Base-by-base conservation (phyloP, 1,140 invertebrate species). In the Lasioglossum albipes region DNA sequence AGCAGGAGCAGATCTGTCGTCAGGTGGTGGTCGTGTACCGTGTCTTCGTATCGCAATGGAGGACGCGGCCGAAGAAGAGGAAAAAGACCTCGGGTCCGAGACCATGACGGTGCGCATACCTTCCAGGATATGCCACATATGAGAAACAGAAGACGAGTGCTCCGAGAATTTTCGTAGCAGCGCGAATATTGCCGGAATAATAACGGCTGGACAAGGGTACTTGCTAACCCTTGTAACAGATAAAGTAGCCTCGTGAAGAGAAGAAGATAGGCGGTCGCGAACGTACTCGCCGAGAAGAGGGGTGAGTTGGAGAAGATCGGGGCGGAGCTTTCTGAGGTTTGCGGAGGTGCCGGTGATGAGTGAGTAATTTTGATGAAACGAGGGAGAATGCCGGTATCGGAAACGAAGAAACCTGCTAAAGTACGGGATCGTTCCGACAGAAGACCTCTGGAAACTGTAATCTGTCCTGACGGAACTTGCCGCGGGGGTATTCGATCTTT, bases 91-190 rank as follows among this genome's bases (percentile, higher is more conserved):
- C 76, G 82, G 70, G 75, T 76, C 77, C 79, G 66, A 12, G 45
- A 84, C 69, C 81, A 86, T 90, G 90, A 89, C 89, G 82, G 87
- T 75, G 87, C 89, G 84, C 88, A 89, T 91, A 89, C 88, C 87
- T 82, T 88, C 61, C 82, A 84, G 65, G 78, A 89, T 90, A 88
- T 88, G 84, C 81, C 83, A 75, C 82, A 86, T 85, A 77, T 66
- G 65, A 76, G 82, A 62, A 83, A 83, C 49, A 76, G 75, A 82
- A 42, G 79, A 78, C 52, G 67, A 72, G 77, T 81, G 75, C 49
- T 65, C 79, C 82, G 81, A 76, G 86, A 89, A 86, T 90, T 85
- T 84, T 73, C 45, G 57, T 67, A 52, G 45, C 61, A 62, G 59
- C 49, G 79, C 45, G 13, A 41, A 72, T 72, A 84, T 84, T 74